These are phyloP conservation scores for Solen grandis DNA, from an alignment of 1,140 invertebrate species.

Conservation along the genomic window DNA sequence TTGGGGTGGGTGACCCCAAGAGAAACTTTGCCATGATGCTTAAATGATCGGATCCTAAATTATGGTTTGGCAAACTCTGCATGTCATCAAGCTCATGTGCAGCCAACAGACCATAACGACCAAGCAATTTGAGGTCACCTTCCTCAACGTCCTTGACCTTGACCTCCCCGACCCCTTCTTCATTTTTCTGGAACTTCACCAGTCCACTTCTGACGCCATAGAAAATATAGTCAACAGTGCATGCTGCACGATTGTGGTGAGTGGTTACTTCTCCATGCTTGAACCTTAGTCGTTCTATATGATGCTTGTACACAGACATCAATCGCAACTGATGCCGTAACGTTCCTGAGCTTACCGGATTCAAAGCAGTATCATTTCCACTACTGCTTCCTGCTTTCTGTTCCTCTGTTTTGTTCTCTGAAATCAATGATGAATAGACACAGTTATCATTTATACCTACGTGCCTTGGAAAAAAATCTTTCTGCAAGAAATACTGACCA, in stretches of 20 bases:
- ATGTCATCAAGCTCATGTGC: conserved; percentile 83
- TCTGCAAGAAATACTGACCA: conserved; percentile 35
- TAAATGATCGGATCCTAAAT: conserved; percentile 72
- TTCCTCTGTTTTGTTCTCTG: neutral
- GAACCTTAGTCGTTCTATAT: conserved; percentile 7
- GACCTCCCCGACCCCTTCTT: conserved; percentile 1
- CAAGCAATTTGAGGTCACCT: conserved; percentile 83
- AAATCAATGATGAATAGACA: conserved; percentile 82
- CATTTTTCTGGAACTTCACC: conserved; percentile 5
- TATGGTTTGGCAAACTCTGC: conserved; percentile 87
- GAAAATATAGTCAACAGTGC: conserved; percentile 80
- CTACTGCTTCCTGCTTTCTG: neutral
- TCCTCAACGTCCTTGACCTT: conserved; percentile 54
- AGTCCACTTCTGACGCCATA: conserved; percentile 61
- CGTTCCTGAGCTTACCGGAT: conserved; percentile 29
- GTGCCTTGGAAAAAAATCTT: conserved; percentile 82
- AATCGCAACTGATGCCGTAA: conserved; percentile 76
- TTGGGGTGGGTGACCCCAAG: no score
- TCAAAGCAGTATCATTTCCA: neutral
- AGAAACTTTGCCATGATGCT: conserved; percentile 67
- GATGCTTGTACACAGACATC: conserved; percentile 74
- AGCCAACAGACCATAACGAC: conserved; percentile 85
- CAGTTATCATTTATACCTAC: conserved; percentile 86
- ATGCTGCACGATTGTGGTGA: conserved; percentile 65
- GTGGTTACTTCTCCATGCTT: conserved; percentile 70